Base-by-base conservation (phyloP, 2,797 vertebrate genomes). In the Adrianichthys oophorus region DNA sequence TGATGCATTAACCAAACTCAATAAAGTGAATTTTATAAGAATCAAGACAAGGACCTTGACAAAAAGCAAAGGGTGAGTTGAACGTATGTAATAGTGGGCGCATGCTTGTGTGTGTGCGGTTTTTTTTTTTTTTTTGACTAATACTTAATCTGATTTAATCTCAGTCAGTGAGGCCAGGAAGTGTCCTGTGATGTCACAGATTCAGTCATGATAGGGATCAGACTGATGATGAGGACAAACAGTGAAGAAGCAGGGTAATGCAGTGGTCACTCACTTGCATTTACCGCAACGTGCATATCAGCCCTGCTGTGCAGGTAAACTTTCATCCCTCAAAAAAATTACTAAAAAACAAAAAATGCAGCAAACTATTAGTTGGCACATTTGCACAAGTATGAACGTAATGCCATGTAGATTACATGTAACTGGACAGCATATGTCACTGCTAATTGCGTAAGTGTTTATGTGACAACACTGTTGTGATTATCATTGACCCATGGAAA, bases 401-500 rank as follows among this genome's bases (percentile, higher is more conserved):
- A 23, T 26, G 32, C n/a, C 10, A 17, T 37, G 16, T 46, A 43
- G 41, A 29, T 29, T 24, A 61, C 18, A 26, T 46, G 13, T 3
- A 60, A 32, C 40, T 40, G 21, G 41, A 15, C 8, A 19, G 8
- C 4, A n/a, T 44, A 19, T 46, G 52, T 56, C 5, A 41, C 64
- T 80, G 72, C 48, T 76, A 82, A 71, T 81, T 70, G 59, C 56
- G 56, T 55, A 72, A 68, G 62, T 62, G 61, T 54, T 79, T 76
- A 58, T 70, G 58, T 71, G 40, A 72, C 79, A 73, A 70, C 50
- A 48, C 15, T 56, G 32, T n/a, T 67, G 32, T 37, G 51, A 80
- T 62, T 66, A 60, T 68, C 70, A 89, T 86, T 88, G 87, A 91
- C 78, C 58, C 56, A 66, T 90, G 88, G 89, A 89, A 91, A 90